Percentiles rank a stretch among this genome's conserved stretches.
phyloP scores from a whole-genome alignment of 2,888 invertebrate species.

The Chrysomela aeneicollis region DNA sequence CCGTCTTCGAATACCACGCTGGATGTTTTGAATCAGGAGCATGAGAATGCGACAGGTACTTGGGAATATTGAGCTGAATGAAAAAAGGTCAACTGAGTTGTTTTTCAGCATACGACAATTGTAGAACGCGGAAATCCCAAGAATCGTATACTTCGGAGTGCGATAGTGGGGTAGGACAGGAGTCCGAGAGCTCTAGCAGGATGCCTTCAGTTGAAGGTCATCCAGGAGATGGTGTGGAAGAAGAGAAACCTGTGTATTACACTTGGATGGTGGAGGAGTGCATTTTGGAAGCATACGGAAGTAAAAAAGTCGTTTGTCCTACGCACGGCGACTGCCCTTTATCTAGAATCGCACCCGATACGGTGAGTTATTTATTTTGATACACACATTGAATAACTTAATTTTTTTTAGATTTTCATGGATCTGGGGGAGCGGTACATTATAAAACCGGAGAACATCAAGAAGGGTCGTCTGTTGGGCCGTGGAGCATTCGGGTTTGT shows the following conservation, averaged over 20 bases:
- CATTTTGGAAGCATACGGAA: slow-evolving; percentile 85
- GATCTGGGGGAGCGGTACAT: slow-evolving; percentile 86
- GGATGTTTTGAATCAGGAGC: slow-evolving; percentile 32
- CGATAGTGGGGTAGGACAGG: slow-evolving; percentile 88
- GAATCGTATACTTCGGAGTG: slow-evolving; percentile 84
- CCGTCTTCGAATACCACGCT: slow-evolving; percentile 30
- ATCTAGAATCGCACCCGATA: slow-evolving; percentile 90
- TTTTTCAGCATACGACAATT: background rate
- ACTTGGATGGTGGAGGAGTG: slow-evolving; percentile 97
- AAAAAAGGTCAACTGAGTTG: too few relatives aligned
- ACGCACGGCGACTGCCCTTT: slow-evolving; percentile 79
- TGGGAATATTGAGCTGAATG: too few relatives aligned
- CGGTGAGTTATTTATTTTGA: slow-evolving; percentile 65
- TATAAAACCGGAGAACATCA: slow-evolving; percentile 83
- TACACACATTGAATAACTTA: background rate
- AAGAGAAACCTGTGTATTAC: slow-evolving; percentile 63
- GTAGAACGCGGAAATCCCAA: slow-evolving; percentile 66
- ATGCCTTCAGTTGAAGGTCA: slow-evolving; percentile 85
- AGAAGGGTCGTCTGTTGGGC: slow-evolving; percentile 79
- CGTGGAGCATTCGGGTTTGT: slow-evolving; percentile 99
- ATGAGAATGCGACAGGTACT: slow-evolving; percentile 34
- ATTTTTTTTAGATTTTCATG: slow-evolving; percentile 73
- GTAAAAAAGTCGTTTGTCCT: slow-evolving; percentile 76
- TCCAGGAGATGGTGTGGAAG: slow-evolving; percentile 62
- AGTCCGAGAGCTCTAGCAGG: slow-evolving; percentile 82